Evolutionary conservation across 1,140 invertebrate species (phyloP).

Genomic region (Drosophila sp.): DNA sequence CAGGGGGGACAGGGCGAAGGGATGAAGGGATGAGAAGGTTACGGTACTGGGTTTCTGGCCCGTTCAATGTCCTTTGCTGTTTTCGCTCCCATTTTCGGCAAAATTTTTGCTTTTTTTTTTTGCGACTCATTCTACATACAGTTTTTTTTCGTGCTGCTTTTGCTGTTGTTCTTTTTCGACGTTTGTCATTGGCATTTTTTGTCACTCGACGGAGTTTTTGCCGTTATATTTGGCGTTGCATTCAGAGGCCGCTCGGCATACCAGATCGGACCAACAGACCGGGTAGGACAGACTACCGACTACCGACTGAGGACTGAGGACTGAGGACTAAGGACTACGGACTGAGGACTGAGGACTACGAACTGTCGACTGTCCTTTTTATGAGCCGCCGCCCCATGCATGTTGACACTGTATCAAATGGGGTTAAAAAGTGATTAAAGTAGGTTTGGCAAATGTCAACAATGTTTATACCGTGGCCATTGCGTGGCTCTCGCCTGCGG

Average conservation of each 20-base stretch:
- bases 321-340: background rate
- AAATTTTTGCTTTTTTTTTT: conserved; percentile 49
- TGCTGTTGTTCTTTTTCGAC: conserved; percentile 63
- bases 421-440: conserved; percentile 85
- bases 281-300: background rate
- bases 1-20: too few species aligned
- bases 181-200: conserved; percentile 82
- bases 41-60: conserved; percentile 10
- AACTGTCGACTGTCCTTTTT: conserved; percentile 68
- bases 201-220: conserved; percentile 45
- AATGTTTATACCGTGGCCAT: conserved; percentile 78
- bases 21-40: background rate
- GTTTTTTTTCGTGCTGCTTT: conserved; percentile 32
- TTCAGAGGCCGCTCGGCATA: conserved; percentile 6
- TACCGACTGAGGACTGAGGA: conserved; percentile 9
- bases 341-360: conserved; percentile 1
- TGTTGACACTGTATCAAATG: conserved; percentile 84
- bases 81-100: conserved; percentile 35
- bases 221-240: conserved; percentile 50
- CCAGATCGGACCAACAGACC: conserved; percentile 5
- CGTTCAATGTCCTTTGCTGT: conserved; percentile 27
- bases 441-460: conserved; percentile 84
- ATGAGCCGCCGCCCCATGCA: conserved; percentile 72
- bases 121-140: conserved; percentile 2
- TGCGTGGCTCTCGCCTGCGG: conserved; percentile 38